These are phyloP conservation scores for Mesorhabditis spiculigera DNA, from an alignment of 2,888 invertebrate species.

Conservation along the genomic window DNA sequence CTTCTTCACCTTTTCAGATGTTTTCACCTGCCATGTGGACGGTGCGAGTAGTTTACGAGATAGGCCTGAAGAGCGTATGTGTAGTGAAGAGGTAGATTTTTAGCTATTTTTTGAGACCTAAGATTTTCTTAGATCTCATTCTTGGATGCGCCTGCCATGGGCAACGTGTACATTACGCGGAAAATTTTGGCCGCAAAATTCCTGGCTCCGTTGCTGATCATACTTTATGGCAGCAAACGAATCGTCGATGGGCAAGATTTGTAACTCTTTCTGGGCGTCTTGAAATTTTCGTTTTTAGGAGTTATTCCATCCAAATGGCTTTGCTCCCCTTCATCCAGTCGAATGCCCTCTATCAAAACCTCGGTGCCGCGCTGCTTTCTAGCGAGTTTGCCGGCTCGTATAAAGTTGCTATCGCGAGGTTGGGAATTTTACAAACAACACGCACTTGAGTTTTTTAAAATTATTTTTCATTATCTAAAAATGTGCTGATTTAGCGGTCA, in stretches of 20 bases:
- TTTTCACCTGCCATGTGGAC: slow-evolving; percentile 23
- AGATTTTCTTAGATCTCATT: background rate
- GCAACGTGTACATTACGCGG: slow-evolving; percentile 40
- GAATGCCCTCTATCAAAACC: slow-evolving; percentile 38
- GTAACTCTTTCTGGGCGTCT: slow-evolving; percentile 13
- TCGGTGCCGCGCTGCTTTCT: slow-evolving; percentile 41
- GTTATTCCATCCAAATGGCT: slow-evolving; percentile 35
- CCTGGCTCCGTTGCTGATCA: slow-evolving; percentile 41
- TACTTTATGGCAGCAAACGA: slow-evolving; percentile 22
- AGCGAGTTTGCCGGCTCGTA: slow-evolving; percentile 40
- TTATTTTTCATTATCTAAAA: background rate
- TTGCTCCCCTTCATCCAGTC: slow-evolving; percentile 44
- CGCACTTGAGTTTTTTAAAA: background rate
- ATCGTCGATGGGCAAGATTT: slow-evolving; percentile 26
- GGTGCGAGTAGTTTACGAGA: slow-evolving; percentile 18
- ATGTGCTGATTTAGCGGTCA: slow-evolving; percentile 7
- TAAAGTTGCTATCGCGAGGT: slow-evolving; percentile 14
- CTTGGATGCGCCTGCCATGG: slow-evolving; percentile 32
- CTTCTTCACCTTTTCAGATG: slow-evolving; percentile 15
- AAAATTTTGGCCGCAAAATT: slow-evolving; percentile 50
- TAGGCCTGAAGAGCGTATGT: slow-evolving; percentile 26
- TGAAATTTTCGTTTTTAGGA: slow-evolving; percentile 13
- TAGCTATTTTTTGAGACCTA: background rate
- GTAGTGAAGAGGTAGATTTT: slow-evolving; percentile 33
- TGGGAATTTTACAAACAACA: background rate